Base-by-base conservation (phyloP, 2,113 vertebrate genomes). In the Pungitius pungitius region DNA sequence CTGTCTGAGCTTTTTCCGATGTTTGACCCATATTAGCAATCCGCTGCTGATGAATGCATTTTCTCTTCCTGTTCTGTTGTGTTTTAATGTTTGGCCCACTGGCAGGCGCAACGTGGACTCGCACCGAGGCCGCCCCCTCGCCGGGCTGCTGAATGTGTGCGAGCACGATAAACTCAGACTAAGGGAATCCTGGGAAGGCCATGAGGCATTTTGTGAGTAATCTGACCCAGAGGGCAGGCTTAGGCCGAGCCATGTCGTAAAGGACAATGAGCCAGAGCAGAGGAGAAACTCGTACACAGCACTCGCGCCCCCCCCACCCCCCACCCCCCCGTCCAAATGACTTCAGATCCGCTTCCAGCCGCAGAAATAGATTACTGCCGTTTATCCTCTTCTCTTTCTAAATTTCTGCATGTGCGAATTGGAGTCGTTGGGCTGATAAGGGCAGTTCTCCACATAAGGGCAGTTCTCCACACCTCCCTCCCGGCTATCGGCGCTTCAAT, bases 141-240 rank as follows among this genome's bases (percentile, higher is more conserved):
- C 39, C 61, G 67, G 66, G 83, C 49, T 40, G 71, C 82, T 69
- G 85, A 86, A 90, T 87, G 89, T 92, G 91, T 79, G 75, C 33
- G 15, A 81, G 85, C 80, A 89, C 17, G 91, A 92, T 92, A 92
- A 92, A 33, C 88, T 58, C 63, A 83, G 83, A 88, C 85, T 80
- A 63, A 65, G 74, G 88, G 88, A 83, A 89, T 91, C 85, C 85
- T 85, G 82, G 78, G 35, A 77, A 81, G 83, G 87, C 84, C 84
- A 60, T 14, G 80, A 90, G 87, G 90, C 88, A 82, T 90, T 87
- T 86, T 85, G 85, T 47, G 87, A 88, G 89, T 89, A 92, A 92
- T 91, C 91, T 88, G 87, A 91, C 89, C 90, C 91, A 69, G 75
- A 90, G 87, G 90, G 86, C 87, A 81, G 76, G 91, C 89, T 92